Evolutionary conservation across 2,113 vertebrate species (phyloP).

Genomic region (Osmerus eperlanus): DNA sequence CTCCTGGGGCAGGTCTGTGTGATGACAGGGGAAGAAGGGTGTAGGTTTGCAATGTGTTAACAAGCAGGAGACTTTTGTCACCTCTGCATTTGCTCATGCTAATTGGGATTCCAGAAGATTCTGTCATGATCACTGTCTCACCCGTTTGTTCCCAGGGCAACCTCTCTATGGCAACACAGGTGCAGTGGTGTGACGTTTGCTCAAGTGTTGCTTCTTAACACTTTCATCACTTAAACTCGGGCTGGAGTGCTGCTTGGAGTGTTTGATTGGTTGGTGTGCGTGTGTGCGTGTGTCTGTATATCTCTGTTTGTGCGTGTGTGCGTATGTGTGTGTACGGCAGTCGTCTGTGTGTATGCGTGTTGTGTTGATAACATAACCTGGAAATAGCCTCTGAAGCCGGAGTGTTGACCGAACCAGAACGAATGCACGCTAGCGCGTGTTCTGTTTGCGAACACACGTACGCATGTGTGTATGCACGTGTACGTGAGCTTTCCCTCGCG

Average conservation of each 20-base stretch:
- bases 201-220: slow-evolving; percentile 43
- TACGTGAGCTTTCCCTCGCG: neutral
- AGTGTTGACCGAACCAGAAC: slow-evolving; percentile 1
- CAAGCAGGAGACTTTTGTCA: too few species aligned
- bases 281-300: neutral
- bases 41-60: too few species aligned
- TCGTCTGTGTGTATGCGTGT: neutral
- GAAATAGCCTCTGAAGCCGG: too few species aligned
- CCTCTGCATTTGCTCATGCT: neutral
- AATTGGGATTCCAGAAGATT: neutral
- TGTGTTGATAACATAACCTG: neutral
- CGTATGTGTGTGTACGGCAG: neutral
- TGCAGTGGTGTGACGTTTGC: slow-evolving; percentile 32
- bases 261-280: slow-evolving; percentile 19
- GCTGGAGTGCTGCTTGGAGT: slow-evolving; percentile 21
- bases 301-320: slow-evolving; percentile 4
- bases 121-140: slow-evolving; percentile 7
- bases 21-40: too few species aligned
- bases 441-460: neutral
- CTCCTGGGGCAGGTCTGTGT: too few species aligned
- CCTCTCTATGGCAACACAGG: slow-evolving; percentile 59
- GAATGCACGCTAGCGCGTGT: neutral
- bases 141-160: slow-evolving; percentile 43
- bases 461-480: neutral
- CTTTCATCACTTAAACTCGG: slow-evolving; percentile 41